Percentiles rank a stretch among this genome's conserved stretches.
These are phyloP conservation scores for Salminus brasiliensis DNA, from an alignment of 2,113 vertebrate species.

Conservation along the genomic window DNA sequence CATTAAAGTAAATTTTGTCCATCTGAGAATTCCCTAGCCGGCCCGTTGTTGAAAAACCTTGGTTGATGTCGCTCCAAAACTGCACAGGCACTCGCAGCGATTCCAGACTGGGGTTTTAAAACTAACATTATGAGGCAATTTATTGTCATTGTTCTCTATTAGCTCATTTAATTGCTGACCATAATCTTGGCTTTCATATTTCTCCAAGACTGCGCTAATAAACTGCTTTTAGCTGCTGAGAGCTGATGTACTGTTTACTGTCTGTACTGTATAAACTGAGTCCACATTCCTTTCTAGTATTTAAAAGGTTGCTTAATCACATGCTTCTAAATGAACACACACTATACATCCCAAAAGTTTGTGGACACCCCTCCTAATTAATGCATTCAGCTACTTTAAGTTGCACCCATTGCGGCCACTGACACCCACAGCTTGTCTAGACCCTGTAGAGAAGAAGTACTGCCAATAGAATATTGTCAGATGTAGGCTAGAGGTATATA, in stretches of 20 bases:
- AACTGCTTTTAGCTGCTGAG: background rate
- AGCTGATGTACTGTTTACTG: background rate
- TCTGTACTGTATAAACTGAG: background rate
- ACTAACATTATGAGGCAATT: conserved; percentile 15
- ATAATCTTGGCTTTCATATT: conserved; percentile 24
- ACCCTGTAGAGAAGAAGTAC: too few species aligned
- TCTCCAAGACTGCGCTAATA: background rate
- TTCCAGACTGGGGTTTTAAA: conserved; percentile 23
- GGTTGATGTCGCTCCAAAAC: background rate
- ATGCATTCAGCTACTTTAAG: too few species aligned
- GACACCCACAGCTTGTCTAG: too few species aligned
- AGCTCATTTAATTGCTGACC: conserved; percentile 14
- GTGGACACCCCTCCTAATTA: too few species aligned
- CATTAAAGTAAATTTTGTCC: too few species aligned
- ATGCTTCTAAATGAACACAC: too few species aligned
- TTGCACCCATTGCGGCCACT: too few species aligned
- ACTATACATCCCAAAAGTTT: too few species aligned
- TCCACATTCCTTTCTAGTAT: too few species aligned
- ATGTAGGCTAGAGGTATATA: too few species aligned
- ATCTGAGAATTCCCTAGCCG: background rate
- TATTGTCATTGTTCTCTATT: conserved; percentile 26
- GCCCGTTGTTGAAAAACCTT: background rate
- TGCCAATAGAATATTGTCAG: too few species aligned
- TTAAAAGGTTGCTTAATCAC: too few species aligned
- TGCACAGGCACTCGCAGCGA: background rate